Evolutionary conservation across 2,113 vertebrate species (phyloP), one percentile per base, ranked within the genome.

Genomic region (Rhea pennata): DNA sequence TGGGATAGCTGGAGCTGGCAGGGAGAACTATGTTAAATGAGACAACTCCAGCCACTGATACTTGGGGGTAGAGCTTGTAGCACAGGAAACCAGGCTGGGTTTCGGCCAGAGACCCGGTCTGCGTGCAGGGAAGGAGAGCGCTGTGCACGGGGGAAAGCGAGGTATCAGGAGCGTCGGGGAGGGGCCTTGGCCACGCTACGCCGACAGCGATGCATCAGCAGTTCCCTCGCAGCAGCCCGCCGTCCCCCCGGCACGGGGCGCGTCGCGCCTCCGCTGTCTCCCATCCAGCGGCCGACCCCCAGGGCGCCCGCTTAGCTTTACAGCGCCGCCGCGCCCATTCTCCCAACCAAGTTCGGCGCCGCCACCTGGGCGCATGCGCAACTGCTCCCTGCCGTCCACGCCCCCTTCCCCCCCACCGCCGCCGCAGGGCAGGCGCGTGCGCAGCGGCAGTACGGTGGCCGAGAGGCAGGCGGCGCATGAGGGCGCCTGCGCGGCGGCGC

Each of bases 401-500:
- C 56, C 56, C 15, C 54, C 27, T 31, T 22, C 22, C 56, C 14
- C 56, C 15, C 54, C 14, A 10, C 15, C 22, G 31, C 14, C 8
- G 4, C 22, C 16, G 26, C 12, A 0, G 21, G 26, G 4, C 24
- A 20, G 2, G 42, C 59, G 84, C 95, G 7, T 8, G 84, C 84
- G 88, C 69, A 8, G 20, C 0, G 9, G 6, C 15, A 3, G 50
- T 80, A 86, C 92, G 87, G 93, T 31, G 89, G 78, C 84, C 91
- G 84, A 51, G 39, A 56, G 15, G 7, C 4, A 5, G 39, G 12
- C 15, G 3, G 17, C 5, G 4, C 14, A 9, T 9, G 56, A 10
- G 21, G 3, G 48, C 96, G 95, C 83, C 59, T 94, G 96, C 91
- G 93, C 80, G 0, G 14, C 21, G 19, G 58, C 14, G 51, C 58